phyloP scores from a whole-genome alignment of 1,140 invertebrate genomes.

The Drepana arcuata region DNA sequence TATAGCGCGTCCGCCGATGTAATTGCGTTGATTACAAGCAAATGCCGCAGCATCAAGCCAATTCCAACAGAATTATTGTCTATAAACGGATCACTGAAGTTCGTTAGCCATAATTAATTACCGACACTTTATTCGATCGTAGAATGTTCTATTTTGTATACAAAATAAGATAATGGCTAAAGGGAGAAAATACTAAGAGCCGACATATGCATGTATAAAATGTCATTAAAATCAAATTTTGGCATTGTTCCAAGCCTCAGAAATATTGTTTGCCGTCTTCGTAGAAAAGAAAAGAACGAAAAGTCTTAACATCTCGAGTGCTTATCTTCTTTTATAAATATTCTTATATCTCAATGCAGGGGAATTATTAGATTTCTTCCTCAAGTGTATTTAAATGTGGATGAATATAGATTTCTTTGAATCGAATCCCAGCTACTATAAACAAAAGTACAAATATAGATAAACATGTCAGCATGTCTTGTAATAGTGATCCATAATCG shows the following conservation, averaged over 20 bases:
- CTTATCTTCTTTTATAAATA: constrained; percentile 21
- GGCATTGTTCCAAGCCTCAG: constrained; percentile 46
- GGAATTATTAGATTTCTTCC: too few species aligned
- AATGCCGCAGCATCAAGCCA: too few species aligned
- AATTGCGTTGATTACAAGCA: too few species aligned
- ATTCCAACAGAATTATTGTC: too few species aligned
- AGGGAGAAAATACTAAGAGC: constrained; percentile 38
- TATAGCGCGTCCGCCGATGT: neutral
- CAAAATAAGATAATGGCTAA: constrained; percentile 19
- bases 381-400: too few species aligned
- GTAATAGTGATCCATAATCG: constrained; percentile 2
- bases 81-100: too few species aligned
- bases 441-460: neutral
- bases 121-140: constrained; percentile 1
- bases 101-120: too few species aligned
- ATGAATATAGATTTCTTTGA: constrained; percentile 1
- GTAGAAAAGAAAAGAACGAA: constrained; percentile 40
- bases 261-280: constrained; percentile 60
- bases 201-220: constrained; percentile 56
- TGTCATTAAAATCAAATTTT: constrained; percentile 68
- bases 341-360: constrained; percentile 14
- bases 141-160: constrained; percentile 11
- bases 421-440: constrained; percentile 1
- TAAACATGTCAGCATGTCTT: constrained; percentile 1
- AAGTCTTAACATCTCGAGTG: constrained; percentile 12